Evolutionary conservation across 1,140 invertebrate species (phyloP).

Genomic region (Samia ricini): DNA sequence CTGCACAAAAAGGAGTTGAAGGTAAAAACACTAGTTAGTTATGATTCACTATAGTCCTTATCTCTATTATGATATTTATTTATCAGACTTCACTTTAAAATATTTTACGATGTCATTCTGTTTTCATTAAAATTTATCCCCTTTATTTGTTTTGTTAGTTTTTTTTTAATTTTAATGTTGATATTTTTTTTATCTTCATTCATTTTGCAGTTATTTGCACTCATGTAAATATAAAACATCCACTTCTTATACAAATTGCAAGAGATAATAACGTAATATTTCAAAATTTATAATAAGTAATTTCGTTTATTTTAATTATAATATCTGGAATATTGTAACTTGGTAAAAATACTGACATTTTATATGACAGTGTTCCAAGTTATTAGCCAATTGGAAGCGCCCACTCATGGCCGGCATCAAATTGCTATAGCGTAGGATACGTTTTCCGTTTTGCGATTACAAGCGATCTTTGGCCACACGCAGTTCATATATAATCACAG

Average conservation of each 20-base stretch:
- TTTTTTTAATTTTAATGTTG: neutral
- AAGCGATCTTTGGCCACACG: neutral
- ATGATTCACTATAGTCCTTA: slow-evolving; percentile 7
- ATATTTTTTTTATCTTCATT: neutral
- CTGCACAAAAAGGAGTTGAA: slow-evolving; percentile 63
- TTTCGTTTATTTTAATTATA: neutral
- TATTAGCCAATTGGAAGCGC: neutral
- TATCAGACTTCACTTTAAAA: neutral
- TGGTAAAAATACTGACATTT: neutral
- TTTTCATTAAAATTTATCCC: neutral
- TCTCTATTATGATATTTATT: slow-evolving; percentile 4
- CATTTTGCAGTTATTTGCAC: neutral
- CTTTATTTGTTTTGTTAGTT: neutral
- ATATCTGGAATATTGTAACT: neutral
- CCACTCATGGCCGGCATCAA: slow-evolving; percentile 3
- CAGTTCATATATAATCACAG: neutral
- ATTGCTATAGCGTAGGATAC: slow-evolving; percentile 22
- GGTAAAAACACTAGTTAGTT: slow-evolving; percentile 41
- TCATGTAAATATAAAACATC: neutral
- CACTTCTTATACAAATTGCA: neutral
- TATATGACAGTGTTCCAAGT: neutral
- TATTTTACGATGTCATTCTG: neutral
- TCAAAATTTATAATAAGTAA: neutral
- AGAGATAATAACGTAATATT: neutral
- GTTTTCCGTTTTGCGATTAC: slow-evolving; percentile 11